Evolutionary conservation across 37 sponge, comb jelly and placozoan species (phyloP), one percentile per base, ranked within the genome.

Genomic region (Theonella swinhoei): DNA sequence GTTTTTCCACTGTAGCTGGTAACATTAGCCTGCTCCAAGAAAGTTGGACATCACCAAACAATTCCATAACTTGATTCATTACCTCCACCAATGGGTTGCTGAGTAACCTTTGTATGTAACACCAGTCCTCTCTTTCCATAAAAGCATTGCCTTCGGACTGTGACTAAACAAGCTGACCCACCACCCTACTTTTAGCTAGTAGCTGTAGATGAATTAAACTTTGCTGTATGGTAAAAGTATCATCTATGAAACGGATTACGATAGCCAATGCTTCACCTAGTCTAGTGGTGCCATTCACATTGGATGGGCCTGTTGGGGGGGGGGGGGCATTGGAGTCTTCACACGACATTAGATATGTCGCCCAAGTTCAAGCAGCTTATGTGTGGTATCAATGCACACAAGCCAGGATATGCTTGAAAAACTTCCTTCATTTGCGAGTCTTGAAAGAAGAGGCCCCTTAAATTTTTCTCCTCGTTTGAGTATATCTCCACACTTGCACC

Each of bases 331-430:
- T 83, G 3, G 63, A 70, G 37, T 83, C 84, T 20, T 71, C 82
- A 7, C 29, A 38, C 26, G 75, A 25, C 29, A 75, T 47, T 9
- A 85, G 22, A 39, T 76, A 85, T 2, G 68, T 22, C 76, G 30
- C 25, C 84, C 71, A 28, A 85, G 30, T 35, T 85, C 71, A 3
- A 85, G 39, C 30, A 85, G 62, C 63, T 85, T 85, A 33, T 85
- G 77, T 29, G 78, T 77, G 39, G 85, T 78, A 85, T 85, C 78
- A 24, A 85, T 66, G 40, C 47, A 85, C 33, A 85, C 22, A 5
- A 85, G 7, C 38, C 85, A 22, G 85, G 85, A 40, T 76, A 85
- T 24, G 85, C 85, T 77, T 14, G 1, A 76, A 85, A 85, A 35
- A 34, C 70, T 26, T 85, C 61, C 9, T 69, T 77, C 78, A 85